A percentile compares a stretch with the other conserved stretches of the same genome.
phyloP scores from a whole-genome alignment of 2,113 vertebrate species.

The Amblyopsis rosae region DNA sequence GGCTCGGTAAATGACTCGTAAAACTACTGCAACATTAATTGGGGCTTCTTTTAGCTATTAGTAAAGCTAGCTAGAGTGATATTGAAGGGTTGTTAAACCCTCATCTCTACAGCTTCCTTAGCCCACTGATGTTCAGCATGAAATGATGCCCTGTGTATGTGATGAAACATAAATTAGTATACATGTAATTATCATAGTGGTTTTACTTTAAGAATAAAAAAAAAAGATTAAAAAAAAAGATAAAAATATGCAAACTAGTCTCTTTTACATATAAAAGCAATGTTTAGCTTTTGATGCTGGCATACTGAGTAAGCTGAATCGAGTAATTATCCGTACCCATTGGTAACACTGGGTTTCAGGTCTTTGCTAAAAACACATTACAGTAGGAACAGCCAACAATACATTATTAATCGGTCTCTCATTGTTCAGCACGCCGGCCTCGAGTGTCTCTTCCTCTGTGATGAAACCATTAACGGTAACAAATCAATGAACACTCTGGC shows the following conservation, averaged over 20 bases:
- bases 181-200: too few relatives aligned
- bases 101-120: too few relatives aligned
- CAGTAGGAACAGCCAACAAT: constrained; percentile 37
- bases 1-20: constrained; percentile 22
- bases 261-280: not conserved
- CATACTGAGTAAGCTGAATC: not conserved
- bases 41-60: too few relatives aligned
- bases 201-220: too few relatives aligned
- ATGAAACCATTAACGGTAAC: constrained; percentile 52
- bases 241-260: too few relatives aligned
- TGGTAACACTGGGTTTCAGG: not conserved
- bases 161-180: too few relatives aligned
- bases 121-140: too few relatives aligned
- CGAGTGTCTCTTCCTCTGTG: constrained; percentile 43
- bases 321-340: not conserved
- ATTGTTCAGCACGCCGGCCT: constrained; percentile 42
- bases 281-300: not conserved
- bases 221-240: too few relatives aligned
- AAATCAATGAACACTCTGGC: constrained; percentile 60
- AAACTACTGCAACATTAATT: too few relatives aligned
- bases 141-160: too few relatives aligned
- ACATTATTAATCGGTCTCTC: constrained; percentile 58
- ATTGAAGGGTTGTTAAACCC: too few relatives aligned
- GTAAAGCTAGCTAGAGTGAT: too few relatives aligned
- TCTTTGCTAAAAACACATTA: constrained; percentile 43